Conservation (phyloP, 2,113 vertebrate species). For the Ceyx cyanopectus region DNA sequence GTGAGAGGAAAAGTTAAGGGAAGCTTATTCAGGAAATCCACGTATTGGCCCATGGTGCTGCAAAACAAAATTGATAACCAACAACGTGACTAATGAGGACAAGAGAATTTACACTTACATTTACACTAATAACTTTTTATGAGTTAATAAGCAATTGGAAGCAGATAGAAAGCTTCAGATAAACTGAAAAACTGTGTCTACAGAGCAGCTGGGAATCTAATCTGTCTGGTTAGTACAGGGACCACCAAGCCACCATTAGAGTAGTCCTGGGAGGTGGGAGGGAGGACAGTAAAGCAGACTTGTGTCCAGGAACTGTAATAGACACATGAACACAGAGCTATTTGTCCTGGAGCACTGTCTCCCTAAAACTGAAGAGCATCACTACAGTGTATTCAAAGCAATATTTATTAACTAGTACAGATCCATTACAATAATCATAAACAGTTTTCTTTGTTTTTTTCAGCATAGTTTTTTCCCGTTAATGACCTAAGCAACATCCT, state of each 20-base stretch:
- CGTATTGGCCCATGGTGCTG: not conserved
- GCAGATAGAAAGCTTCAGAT: not conserved
- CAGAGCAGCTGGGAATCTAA: not conserved
- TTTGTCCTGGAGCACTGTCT: not conserved
- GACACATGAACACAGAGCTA: not conserved
- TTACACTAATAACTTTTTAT: not conserved
- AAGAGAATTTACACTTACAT: not conserved
- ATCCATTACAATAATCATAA: not conserved
- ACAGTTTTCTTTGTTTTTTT: not conserved
- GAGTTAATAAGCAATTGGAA: not conserved
- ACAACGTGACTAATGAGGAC: not conserved
- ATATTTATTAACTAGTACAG: not conserved
- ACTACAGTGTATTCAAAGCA: not conserved
- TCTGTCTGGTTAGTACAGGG: not conserved
- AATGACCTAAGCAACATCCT: slow-evolving; percentile 23
- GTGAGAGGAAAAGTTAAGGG: not conserved
- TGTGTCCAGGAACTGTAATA: not conserved
- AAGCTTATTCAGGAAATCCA: not conserved
- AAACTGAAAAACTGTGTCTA: not conserved
- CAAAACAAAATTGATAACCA: not conserved
- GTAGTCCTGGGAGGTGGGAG: not conserved
- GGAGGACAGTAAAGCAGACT: not conserved
- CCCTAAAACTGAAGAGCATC: not conserved
- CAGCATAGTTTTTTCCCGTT: not conserved
- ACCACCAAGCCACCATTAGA: not conserved